Evolutionary conservation across 2,888 invertebrate species (phyloP).

Genomic region (Catocala sponsa): DNA sequence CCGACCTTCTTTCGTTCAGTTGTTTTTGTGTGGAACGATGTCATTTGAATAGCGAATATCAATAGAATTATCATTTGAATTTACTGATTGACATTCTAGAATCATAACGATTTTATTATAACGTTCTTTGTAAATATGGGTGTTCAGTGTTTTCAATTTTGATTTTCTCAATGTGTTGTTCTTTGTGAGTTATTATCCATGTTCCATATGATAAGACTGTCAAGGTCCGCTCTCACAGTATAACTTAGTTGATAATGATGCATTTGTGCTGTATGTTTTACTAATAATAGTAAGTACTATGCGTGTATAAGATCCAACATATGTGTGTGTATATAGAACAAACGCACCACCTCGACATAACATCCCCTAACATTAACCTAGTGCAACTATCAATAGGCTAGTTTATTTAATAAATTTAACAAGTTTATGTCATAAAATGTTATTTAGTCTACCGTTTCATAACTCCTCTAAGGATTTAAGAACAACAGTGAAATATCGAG

Average conservation of each 20-base stretch:
- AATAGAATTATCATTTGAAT: slow-evolving; percentile 34
- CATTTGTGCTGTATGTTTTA: slow-evolving; percentile 44
- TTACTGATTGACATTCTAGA: slow-evolving; percentile 2
- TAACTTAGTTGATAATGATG: slow-evolving; percentile 45
- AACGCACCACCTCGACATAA: slow-evolving; percentile 43
- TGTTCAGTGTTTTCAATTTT: slow-evolving; percentile 10
- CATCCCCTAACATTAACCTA: slow-evolving; percentile 62
- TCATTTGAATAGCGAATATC: slow-evolving; percentile 22
- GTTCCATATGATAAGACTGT: slow-evolving; percentile 32
- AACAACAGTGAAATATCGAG: slow-evolving; percentile 69
- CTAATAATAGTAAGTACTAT: slow-evolving; percentile 19
- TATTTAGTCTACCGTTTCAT: slow-evolving; percentile 58
- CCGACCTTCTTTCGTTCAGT: slow-evolving; percentile 34
- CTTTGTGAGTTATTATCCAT: slow-evolving; percentile 15
- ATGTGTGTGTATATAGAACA: slow-evolving; percentile 31
- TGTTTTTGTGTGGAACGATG: slow-evolving; percentile 22
- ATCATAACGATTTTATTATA: neutral
- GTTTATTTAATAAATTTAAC: slow-evolving; percentile 74
- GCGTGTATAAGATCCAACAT: slow-evolving; percentile 8
- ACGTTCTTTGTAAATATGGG: slow-evolving; percentile 3
- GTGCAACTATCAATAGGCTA: slow-evolving; percentile 77
- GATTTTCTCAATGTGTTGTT: slow-evolving; percentile 4
- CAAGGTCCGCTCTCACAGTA: slow-evolving; percentile 17
- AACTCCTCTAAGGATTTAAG: slow-evolving; percentile 68
- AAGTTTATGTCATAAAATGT: slow-evolving; percentile 60